These are phyloP conservation scores for Rhadina sibilatrix DNA, from an alignment of 2,113 vertebrate species.

Conservation along the genomic window DNA sequence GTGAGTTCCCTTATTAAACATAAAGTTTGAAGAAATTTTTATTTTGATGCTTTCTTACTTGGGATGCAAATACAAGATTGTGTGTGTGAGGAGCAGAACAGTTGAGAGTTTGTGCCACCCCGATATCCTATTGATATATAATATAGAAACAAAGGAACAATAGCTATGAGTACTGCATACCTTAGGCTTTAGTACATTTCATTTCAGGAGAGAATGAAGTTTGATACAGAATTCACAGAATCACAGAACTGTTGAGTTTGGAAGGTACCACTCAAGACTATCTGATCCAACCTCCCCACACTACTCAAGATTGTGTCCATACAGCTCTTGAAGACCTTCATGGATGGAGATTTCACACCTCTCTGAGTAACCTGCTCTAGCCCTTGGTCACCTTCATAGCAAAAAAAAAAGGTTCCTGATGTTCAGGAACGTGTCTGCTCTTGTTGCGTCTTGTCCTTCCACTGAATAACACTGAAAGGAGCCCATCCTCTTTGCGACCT, in stretches of 20 bases:
- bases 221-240: not conserved
- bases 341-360: not conserved
- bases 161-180: not conserved
- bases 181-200: not conserved
- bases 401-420: not conserved
- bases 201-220: not conserved
- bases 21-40: not conserved
- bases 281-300: not conserved
- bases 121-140: not conserved
- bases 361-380: not conserved
- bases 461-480: not conserved
- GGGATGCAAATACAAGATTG: not conserved
- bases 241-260: not conserved
- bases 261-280: not conserved
- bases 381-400: not conserved
- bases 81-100: not conserved
- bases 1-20: not conserved
- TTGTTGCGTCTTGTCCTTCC: not conserved
- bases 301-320: not conserved
- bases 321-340: not conserved
- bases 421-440: not conserved
- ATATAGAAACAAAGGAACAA: not conserved
- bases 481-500: not conserved
- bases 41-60: not conserved
- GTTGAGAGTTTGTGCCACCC: not conserved